Evolutionary conservation across 2,888 invertebrate genomes (phyloP), one percentile per base, ranked within the genome.

Genomic region (Lochmaea crataegi): DNA sequence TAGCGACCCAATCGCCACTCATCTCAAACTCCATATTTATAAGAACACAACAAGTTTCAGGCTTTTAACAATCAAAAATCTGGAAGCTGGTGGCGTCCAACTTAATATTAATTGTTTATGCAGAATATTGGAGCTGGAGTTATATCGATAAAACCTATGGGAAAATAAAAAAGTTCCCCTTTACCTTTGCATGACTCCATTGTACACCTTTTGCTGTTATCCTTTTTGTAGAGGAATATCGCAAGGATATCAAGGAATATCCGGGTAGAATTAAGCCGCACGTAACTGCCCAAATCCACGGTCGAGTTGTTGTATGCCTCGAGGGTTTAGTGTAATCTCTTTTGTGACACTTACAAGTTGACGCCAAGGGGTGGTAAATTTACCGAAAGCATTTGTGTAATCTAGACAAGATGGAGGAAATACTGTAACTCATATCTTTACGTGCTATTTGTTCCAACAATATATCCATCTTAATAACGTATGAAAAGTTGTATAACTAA

Each of bases 201-300:
- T n/a, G n/a, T n/a, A n/a, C n/a, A n/a, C n/a, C n/a, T 32, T 48
- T 41, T n/a, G 16, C 51, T 26, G 10, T 64, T 64, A 64, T 16
- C 12, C 18, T 48, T 18, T 4, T 22, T 41, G n/a, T 64, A 10
- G 48, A 64, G 22, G 12, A 64, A 12, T 12, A 45, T 64, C 18
- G 10, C n/a, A 6, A 48, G 65, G n/a, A 66, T 57, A 65, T 53
- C 57, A 18, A 26, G 45, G n/a, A 58, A 42, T 18, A 58, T 45
- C 67, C n/a, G 48, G 38, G 63, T 11, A 38, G 63, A 65, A 68
- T 75, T 66, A 72, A 73, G 66, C 69, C 72, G 41, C 72, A 75
- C 75, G 69, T 75, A 72, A 72, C 70, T 75, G 69, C 64, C 69
- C 75, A 69, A 75, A 75, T 75, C 75, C 72, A 72, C 65, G 72